Percentiles rank a stretch among this genome's conserved stretches.
Conservation (phyloP, 2,113 vertebrate genomes). For the Epinephelus cyanopodus region DNA sequence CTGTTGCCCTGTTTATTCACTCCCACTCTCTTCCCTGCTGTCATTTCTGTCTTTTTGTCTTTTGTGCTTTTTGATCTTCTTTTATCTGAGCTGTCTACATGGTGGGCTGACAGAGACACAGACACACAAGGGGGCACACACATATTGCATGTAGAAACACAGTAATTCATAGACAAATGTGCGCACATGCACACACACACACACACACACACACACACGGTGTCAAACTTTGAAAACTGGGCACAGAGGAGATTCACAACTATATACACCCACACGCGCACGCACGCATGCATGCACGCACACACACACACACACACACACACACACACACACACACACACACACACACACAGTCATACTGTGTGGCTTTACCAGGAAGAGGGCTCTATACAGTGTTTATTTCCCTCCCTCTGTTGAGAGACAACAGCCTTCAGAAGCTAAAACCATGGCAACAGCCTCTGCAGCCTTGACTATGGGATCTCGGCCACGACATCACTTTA, state of each 20-base stretch:
- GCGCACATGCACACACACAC: background rate
- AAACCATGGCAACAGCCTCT: constrained; percentile 75
- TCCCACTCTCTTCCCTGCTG: constrained; percentile 66
- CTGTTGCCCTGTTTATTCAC: constrained; percentile 71
- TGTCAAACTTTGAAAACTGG: constrained; percentile 38
- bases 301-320: constrained; percentile 13
- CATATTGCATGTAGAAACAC: constrained; percentile 23
- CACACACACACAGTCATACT: constrained; percentile 24
- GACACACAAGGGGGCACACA: constrained; percentile 36
- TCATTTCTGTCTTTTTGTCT: constrained; percentile 64
- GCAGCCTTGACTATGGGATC: constrained; percentile 65
- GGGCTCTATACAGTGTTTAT: constrained; percentile 58
- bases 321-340: constrained; percentile 5
- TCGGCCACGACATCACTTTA: constrained; percentile 62
- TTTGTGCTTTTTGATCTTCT: constrained; percentile 69
- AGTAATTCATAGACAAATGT: constrained; percentile 21
- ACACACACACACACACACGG: constrained; percentile 6
- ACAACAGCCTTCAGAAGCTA: constrained; percentile 67
- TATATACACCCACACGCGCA: constrained; percentile 13
- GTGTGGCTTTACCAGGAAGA: constrained; percentile 46
- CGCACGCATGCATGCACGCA: background rate
- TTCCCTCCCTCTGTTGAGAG: constrained; percentile 60
- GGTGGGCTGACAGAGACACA: constrained; percentile 63
- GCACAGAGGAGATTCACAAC: constrained; percentile 19
- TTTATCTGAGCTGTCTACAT: constrained; percentile 72